phyloP scores from a whole-genome alignment of 1,140 invertebrate genomes.

The Apis laboriosa region DNA sequence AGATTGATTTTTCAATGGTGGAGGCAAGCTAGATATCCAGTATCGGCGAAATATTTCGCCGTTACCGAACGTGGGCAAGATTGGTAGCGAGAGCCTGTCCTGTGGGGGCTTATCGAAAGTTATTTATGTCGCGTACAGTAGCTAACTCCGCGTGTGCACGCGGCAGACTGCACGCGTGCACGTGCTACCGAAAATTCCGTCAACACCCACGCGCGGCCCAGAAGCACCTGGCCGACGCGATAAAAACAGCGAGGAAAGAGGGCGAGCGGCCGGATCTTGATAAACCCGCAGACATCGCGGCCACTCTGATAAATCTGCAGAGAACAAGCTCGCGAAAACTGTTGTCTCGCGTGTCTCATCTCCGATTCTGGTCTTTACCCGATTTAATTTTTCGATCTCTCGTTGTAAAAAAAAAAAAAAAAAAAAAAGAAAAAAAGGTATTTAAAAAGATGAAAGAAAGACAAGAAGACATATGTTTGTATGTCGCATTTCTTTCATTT shows the following conservation, averaged over 20 bases:
- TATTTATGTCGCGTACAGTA: conserved; percentile 70
- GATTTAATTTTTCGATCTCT: not conserved
- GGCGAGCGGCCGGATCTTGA: conserved; percentile 35
- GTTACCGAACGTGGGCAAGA: conserved; percentile 55
- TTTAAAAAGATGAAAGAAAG: no score
- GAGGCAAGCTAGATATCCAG: not conserved
- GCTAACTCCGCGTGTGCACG: conserved; percentile 56
- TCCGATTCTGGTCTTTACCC: not conserved
- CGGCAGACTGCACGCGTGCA: conserved; percentile 47
- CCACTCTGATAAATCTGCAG: conserved; percentile 30
- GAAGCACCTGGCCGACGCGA: conserved; percentile 39
- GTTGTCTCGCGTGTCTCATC: not conserved
- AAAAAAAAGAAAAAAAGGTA: no score
- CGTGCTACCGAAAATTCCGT: conserved; percentile 57
- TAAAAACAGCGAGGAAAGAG: conserved; percentile 34
- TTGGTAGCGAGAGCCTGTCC: conserved; percentile 68
- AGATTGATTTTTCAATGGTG: no score
- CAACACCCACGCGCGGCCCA: conserved; percentile 29
- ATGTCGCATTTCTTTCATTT: no score
- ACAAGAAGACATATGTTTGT: no score
- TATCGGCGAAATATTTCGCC: conserved; percentile 43
- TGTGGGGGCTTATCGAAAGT: conserved; percentile 71
- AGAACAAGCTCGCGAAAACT: conserved; percentile 14
- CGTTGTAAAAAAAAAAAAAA: no score
- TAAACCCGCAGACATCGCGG: conserved; percentile 26